Evolutionary conservation across 1,140 invertebrate genomes (phyloP).

Genomic region (Orius laevigatus): DNA sequence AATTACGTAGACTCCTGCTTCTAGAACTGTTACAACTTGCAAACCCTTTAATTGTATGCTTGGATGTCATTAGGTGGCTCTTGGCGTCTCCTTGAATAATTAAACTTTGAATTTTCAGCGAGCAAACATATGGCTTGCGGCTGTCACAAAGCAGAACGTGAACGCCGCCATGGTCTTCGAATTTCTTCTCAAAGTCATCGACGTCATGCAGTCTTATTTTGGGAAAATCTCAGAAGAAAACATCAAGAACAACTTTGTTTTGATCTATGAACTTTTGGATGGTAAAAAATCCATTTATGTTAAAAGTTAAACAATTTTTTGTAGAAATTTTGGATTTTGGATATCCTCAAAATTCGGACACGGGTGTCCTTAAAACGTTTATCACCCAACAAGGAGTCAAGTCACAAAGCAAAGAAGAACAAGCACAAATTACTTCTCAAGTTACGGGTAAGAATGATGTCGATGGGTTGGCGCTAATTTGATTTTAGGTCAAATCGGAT

Average conservation of each 20-base stretch:
- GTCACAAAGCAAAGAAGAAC: conserved; percentile 97
- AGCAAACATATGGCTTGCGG: conserved; percentile 97
- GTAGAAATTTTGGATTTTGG: conserved; percentile 98
- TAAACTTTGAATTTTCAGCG: conserved; percentile 39
- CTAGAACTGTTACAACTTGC: too few species aligned
- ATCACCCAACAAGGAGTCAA: conserved; percentile 99
- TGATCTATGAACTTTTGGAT: conserved; percentile 98
- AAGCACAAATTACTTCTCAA: conserved; percentile 98
- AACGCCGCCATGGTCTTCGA: conserved; percentile 99
- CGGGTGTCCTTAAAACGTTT: conserved; percentile 96
- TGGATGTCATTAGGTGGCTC: too few species aligned
- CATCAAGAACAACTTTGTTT: conserved; percentile 99
- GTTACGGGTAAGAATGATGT: conserved; percentile 23
- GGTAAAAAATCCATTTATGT: conserved; percentile 34
- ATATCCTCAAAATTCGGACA: conserved; percentile 99
- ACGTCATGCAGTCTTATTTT: conserved; percentile 99
- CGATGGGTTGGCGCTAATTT: neutral
- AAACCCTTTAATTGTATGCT: too few species aligned
- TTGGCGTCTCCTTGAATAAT: too few species aligned
- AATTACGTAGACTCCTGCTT: too few species aligned
- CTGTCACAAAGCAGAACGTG: conserved; percentile 99
- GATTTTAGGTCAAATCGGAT: conserved; percentile 96
- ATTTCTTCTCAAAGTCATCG: conserved; percentile 96
- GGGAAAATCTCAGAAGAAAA: conserved; percentile 99
- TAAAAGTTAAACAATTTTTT: conserved; percentile 22